Evolutionary conservation across 2,113 vertebrate species (phyloP), one percentile per base, ranked within the genome.

Genomic region (Rafetus swinhoei): DNA sequence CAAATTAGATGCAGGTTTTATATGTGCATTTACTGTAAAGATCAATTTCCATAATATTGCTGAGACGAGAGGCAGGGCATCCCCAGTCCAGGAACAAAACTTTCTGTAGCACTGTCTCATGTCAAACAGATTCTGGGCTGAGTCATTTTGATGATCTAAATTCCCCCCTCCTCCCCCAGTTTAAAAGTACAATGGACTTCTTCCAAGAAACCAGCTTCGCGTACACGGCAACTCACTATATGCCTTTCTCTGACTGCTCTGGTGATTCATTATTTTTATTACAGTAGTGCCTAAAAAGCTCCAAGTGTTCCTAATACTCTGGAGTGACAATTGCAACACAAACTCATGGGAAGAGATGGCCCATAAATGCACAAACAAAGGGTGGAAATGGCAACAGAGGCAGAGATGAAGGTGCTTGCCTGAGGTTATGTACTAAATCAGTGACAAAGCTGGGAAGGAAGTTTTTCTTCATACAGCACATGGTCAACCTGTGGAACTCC

Each of bases 261-360:
- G 10, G 52, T 7, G 1, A 4, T 1, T 60, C 4, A 0, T 57
- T 22, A 86, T 15, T 1, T 4, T 29, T 0, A 8, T 39, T 45
- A 6, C 22, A 13, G 39, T 13, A 25, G 13, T 69, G 18, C 83
- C 56, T 32, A 45, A 9, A 13, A 14, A 27, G 15, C 65, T 4
- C 32, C 32, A 18, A 35, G n/a, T 21, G 18, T 15, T 19, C 35
- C n/a, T 10, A 35, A n/a, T 5, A 2, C 21, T 25, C 39, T 22
- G 45, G 12, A 24, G 22, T 7, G 24, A 6, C 7, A 45, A 22
- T 15, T 19, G 10, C 35, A 22, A 76, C 45, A 76, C 35, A 45
- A 76, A 76, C 72, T 76, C 39, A 13, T 25, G 21, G 22, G 19
- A 45, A 45, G 4, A 76, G 21, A 45, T 7, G 22, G 19, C 21